Base-by-base conservation (phyloP, 2,797 vertebrate species). In the Octomys mimax region DNA sequence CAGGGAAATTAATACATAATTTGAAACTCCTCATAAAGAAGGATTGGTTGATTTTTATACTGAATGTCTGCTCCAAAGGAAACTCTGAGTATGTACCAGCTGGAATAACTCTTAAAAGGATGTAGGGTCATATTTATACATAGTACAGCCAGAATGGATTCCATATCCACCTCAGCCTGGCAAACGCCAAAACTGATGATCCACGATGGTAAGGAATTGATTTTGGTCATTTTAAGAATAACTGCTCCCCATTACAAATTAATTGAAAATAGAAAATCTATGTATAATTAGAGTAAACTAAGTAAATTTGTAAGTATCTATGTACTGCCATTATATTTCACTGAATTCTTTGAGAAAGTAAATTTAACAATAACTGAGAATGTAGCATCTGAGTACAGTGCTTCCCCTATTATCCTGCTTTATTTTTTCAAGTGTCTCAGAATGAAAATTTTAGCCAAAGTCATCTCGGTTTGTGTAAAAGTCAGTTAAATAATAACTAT, bases 41-140 rank as follows among this genome's bases (percentile, higher is more conserved):
- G 8, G 18, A 83, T 19, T 91, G 36, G 64, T 54, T 89, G 57
- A 87, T 96, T 97, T 97, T 97, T 91, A 94, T 39, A 77, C 21
- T 49, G n/a, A 91, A 95, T 24, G n/a, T 82, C 28, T 46, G 49
- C 22, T 82, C 22, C 57, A 92, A 77, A 83, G 36, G 52, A 81
- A 89, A 95, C 54, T 6, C 75, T 2, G 49, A 49, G 6, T 80
- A 31, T 87, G 31, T 85, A 96, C 36, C 21, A 90, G 52, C 39
- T 77, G 19, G 6, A 68, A 92, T 26, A 42, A 88, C n/a, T 73
- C 92, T 22, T n/a, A 18, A 59, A 91, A 84, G 3, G 2, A 61
- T 78, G 24, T 2, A 24, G 1, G 83, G 11, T 92, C 14, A 71
- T 73, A 22, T 39, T 61, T 83, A 77, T 46, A 46, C 31, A 64